Percentiles rank a stretch among this genome's conserved stretches.
Conservation (phyloP, 2,113 vertebrate species). For the Dromiciops gliroides region DNA sequence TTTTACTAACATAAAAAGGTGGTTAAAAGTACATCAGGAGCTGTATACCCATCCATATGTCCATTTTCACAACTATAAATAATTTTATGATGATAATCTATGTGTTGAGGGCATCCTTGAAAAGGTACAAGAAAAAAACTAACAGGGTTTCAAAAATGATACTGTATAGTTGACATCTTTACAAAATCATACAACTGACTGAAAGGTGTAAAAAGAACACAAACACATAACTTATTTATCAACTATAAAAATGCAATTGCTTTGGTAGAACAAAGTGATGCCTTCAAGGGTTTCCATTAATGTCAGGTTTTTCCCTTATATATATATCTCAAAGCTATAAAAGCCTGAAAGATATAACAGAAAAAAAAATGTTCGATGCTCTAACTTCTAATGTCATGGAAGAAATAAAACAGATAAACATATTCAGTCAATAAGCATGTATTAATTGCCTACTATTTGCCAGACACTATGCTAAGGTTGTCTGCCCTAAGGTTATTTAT, state of each 20-base stretch:
- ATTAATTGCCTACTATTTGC: not conserved
- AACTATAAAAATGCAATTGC: not conserved
- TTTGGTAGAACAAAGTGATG: not conserved
- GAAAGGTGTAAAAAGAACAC: not conserved
- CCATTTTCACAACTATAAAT: not conserved
- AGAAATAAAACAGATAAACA: not conserved
- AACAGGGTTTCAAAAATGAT: not conserved
- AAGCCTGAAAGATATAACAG: not conserved
- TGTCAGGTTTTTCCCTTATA: not conserved
- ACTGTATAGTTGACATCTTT: not conserved
- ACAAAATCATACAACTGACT: not conserved
- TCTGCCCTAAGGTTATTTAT: not conserved
- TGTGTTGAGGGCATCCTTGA: not conserved
- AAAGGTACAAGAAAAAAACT: not conserved
- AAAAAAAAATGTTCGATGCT: not conserved
- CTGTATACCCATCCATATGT: not conserved
- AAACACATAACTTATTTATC: not conserved
- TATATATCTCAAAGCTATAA: not conserved
- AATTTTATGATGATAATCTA: not conserved
- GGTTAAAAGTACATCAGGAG: not conserved
- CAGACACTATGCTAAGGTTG: not conserved
- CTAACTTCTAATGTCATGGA: not conserved
- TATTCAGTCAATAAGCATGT: not conserved
- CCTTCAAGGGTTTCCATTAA: not conserved
- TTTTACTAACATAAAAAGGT: not conserved